Percentiles rank a stretch among this genome's conserved stretches.
phyloP scores from a whole-genome alignment of 2,113 vertebrate species.

The Microcebus lehilahytsara region DNA sequence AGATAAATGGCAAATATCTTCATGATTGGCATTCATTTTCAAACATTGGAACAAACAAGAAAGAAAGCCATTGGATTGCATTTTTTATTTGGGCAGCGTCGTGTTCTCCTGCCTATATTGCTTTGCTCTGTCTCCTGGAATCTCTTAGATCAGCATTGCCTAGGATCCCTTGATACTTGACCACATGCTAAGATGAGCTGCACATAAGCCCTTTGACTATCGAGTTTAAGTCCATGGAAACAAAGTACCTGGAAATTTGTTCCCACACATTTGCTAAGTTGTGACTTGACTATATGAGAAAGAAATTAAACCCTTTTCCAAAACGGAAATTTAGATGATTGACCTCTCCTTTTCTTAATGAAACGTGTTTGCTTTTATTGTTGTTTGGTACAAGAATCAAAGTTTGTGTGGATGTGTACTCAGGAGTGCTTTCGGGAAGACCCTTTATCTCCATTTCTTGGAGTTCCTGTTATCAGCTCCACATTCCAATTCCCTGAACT shows the following conservation, averaged over 20 bases:
- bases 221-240: conserved; percentile 23
- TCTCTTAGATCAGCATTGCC: background rate
- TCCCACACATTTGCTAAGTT: background rate
- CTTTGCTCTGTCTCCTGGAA: background rate
- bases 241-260: conserved; percentile 28
- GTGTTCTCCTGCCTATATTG: background rate
- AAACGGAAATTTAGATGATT: background rate
- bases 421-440: background rate
- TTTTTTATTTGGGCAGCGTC: background rate
- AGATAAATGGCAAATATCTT: background rate
- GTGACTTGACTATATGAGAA: background rate
- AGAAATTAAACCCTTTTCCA: background rate
- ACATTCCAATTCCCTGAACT: background rate
- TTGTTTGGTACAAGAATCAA: background rate
- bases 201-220: background rate
- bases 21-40: background rate
- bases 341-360: background rate
- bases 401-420: background rate
- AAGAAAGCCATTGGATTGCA: background rate
- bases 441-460: background rate
- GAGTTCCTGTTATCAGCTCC: background rate
- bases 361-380: background rate
- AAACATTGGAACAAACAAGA: background rate
- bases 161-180: background rate
- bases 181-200: background rate